A percentile compares a stretch with the other conserved stretches of the same genome.
phyloP scores from a whole-genome alignment of 2,888 invertebrate genomes.

The Lissocephala sabroskyi region DNA sequence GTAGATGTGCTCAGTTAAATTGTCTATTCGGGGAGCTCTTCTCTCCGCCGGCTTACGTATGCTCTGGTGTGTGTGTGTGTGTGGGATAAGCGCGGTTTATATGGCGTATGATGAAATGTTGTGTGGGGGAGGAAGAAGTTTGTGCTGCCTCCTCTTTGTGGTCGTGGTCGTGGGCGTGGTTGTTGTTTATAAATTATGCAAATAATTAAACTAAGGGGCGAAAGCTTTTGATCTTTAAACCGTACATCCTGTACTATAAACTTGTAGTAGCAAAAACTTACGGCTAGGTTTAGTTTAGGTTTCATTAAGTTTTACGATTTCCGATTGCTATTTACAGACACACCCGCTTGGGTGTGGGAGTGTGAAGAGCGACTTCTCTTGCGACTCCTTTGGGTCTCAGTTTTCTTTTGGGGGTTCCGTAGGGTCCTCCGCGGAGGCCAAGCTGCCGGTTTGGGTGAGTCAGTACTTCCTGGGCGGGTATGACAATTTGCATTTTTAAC shows the following conservation, averaged over 20 bases:
- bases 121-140: too few species aligned
- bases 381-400: too few species aligned
- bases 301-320: constrained; percentile 15
- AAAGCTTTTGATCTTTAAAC: constrained; percentile 57
- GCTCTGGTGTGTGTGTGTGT: constrained; percentile 24
- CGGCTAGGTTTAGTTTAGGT: constrained; percentile 29
- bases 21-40: constrained; percentile 1
- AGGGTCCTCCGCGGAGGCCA: too few species aligned
- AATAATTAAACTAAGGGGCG: constrained; percentile 61
- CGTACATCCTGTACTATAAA: constrained; percentile 59
- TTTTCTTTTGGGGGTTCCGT: too few species aligned
- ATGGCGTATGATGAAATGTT: constrained; percentile 44
- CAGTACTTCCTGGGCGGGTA: too few species aligned
- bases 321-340: too few species aligned
- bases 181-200: constrained; percentile 47
- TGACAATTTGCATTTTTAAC: constrained; percentile 65
- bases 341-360: too few species aligned
- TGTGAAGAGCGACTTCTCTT: too few species aligned
- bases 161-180: too few species aligned
- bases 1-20: neutral
- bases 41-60: constrained; percentile 52
- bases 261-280: constrained; percentile 64
- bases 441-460: too few species aligned
- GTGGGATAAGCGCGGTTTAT: constrained; percentile 36
- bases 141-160: too few species aligned